Evolutionary conservation across 1,140 invertebrate genomes (phyloP).

Genomic region (Cherax quadricarinatus): DNA sequence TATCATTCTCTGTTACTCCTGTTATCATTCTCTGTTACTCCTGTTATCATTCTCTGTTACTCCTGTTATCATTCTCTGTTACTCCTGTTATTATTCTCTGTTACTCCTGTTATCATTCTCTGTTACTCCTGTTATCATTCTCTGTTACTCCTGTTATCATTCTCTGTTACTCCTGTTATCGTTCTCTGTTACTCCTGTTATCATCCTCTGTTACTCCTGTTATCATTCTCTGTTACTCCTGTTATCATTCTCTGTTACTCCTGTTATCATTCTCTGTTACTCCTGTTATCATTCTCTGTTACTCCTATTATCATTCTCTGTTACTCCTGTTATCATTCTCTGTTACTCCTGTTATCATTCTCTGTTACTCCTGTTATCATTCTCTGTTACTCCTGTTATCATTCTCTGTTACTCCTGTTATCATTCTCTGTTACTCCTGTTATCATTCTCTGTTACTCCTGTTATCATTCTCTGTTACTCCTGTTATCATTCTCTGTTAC

Average conservation of each 20-base stretch:
- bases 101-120: too few relatives aligned
- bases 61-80: too few relatives aligned
- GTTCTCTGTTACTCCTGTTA: too few relatives aligned
- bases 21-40: too few relatives aligned
- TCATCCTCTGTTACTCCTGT: neutral
- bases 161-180: too few relatives aligned
- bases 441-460: neutral
- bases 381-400: neutral
- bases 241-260: neutral
- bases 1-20: too few relatives aligned
- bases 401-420: neutral
- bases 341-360: too few relatives aligned
- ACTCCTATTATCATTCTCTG: neutral
- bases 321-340: too few relatives aligned
- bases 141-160: too few relatives aligned
- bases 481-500: neutral
- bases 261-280: neutral
- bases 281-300: neutral
- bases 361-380: neutral
- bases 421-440: neutral
- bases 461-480: neutral
- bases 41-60: too few relatives aligned
- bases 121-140: too few relatives aligned
- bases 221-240: neutral
- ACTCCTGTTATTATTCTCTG: too few relatives aligned